Base-by-base conservation (phyloP, 2,797 vertebrate species). In the Chanos chanos region DNA sequence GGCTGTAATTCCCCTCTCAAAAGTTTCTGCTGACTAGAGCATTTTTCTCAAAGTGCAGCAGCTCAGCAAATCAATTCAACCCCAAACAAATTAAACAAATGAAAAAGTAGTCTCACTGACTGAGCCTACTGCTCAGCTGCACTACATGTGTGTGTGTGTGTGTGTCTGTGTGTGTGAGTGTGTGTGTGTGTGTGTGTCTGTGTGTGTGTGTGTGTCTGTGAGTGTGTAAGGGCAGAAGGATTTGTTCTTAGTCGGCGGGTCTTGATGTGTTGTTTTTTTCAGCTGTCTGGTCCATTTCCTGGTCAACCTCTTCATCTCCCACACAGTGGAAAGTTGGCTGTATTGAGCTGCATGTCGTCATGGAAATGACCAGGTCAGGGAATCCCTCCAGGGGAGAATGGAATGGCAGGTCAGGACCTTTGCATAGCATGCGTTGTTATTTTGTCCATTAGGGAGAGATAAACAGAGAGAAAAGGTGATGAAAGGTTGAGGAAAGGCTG, bases 221-320 rank as follows among this genome's bases (percentile, higher is more conserved):
- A n/a, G n/a, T n/a, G n/a, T n/a, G n/a, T n/a, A n/a, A n/a, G n/a
- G n/a, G n/a, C n/a, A n/a, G n/a, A n/a, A n/a, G n/a, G n/a, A n/a
- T n/a, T n/a, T n/a, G n/a, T n/a, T n/a, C n/a, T n/a, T n/a, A n/a
- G n/a, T n/a, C n/a, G n/a, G n/a, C n/a, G n/a, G n/a, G n/a, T n/a
- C n/a, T n/a, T n/a, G n/a, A n/a, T 4, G 7, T 72, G 72, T 80
- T 60, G 45, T 77, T 66, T 70, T 67, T 45, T 21, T 33, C 27
- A 28, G 28, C 40, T 45, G 79, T 85, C 81, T 83, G 70, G 53
- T 76, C 69, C 40, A 66, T 73, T 78, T 82, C 74, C 78, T 73
- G 71, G 62, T 77, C 66, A 76, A 67, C 62, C 10, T 13, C 18
- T 13, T 28, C 39, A 24, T 19, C 31, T 12, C 19, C 30, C 22